phyloP scores from a whole-genome alignment of 2,888 invertebrate genomes.

The Empis stercorea region DNA sequence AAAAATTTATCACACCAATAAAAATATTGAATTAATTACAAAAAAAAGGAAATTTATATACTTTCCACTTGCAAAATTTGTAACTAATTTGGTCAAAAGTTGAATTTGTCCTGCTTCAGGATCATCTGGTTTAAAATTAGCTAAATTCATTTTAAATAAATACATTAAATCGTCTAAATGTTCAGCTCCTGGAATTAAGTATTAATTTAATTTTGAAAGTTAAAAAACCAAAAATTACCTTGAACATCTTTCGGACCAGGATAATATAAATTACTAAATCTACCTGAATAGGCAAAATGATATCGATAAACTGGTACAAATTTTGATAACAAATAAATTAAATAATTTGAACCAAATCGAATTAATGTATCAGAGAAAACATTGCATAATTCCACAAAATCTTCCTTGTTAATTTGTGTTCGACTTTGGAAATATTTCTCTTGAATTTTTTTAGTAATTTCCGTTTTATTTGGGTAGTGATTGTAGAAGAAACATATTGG shows the following conservation, averaged over 20 bases:
- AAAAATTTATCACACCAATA: too few species aligned
- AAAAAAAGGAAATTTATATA: too few species aligned
- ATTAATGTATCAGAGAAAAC: conserved; percentile 39
- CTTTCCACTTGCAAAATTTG: too few species aligned
- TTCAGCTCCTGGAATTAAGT: conserved; percentile 18
- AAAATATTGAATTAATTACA: too few species aligned
- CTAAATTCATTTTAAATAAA: conserved; percentile 27
- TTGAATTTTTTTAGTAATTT: background rate
- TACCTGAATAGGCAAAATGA: conserved; percentile 38
- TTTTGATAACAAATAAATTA: conserved; percentile 36
- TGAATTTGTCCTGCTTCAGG: too few species aligned
- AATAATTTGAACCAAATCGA: conserved; percentile 38
- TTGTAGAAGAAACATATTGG: conserved; percentile 42
- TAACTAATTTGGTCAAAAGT: too few species aligned
- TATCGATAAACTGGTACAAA: conserved; percentile 38
- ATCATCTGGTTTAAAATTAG: too few species aligned
- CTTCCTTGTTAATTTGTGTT: background rate
- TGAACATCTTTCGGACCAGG: conserved; percentile 14
- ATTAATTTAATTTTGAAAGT: background rate
- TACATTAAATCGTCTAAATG: conserved; percentile 43
- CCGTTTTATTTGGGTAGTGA: conserved; percentile 19
- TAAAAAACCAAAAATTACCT: background rate
- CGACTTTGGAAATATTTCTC: conserved; percentile 15
- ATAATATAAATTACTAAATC: conserved; percentile 27
- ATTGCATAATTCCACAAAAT: conserved; percentile 22